Conservation (phyloP, 2,797 vertebrate species). For the Cyclura pinguis region DNA sequence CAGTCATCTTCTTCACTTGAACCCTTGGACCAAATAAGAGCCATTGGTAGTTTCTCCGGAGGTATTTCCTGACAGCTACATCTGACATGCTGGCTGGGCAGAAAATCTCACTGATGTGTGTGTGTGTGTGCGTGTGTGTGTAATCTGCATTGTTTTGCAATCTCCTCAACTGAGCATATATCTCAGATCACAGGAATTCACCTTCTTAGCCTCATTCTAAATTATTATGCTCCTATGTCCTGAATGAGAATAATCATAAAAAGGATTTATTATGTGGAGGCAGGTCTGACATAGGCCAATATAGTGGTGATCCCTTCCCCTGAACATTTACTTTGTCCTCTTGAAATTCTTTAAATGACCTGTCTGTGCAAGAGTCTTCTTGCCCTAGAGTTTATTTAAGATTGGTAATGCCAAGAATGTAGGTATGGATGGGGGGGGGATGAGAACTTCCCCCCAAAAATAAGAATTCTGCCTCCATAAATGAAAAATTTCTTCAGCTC, state of each 20-base stretch:
- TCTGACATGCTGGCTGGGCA: background rate
- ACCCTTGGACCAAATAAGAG: background rate
- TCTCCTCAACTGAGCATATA: background rate
- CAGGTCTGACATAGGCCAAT: background rate
- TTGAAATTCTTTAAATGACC: background rate
- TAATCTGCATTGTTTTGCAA: background rate
- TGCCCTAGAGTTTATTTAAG: background rate
- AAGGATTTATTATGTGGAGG: background rate
- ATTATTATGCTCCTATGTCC: background rate
- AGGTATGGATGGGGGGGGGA: background rate
- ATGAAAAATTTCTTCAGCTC: no score
- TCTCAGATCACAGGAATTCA: no score
- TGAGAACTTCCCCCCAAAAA: no score
- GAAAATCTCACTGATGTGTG: background rate
- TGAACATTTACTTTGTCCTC: background rate
- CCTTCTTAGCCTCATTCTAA: background rate
- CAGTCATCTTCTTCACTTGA: background rate
- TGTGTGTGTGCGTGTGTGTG: background rate
- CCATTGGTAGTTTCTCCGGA: background rate
- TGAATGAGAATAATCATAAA: background rate
- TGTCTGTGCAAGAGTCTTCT: background rate
- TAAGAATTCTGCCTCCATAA: no score
- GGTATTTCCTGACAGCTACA: background rate
- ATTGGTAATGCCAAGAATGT: background rate
- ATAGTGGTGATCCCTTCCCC: background rate